Evolutionary conservation across 2,797 vertebrate genomes (phyloP), one percentile per base, ranked within the genome.

Genomic region (Mus spretus): DNA sequence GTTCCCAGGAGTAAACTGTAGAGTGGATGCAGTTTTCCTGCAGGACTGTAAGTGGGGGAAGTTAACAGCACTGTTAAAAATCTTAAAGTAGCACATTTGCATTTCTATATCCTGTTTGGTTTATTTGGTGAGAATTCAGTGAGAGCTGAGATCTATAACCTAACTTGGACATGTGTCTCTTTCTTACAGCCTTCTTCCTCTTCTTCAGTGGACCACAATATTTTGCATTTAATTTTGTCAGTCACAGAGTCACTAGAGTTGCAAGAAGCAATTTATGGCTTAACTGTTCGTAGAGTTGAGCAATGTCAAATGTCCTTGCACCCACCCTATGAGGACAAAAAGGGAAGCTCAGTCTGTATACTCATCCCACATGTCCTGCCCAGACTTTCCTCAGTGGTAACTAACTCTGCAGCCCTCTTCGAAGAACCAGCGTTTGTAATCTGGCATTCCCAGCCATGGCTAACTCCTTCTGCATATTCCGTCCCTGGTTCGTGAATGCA

Each of bases 11-110:
- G 98, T 99, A 93, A 98, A 97, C 84, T 96, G 77, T 79, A 98
- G 95, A 94, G 97, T 99, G 83, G 99, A 99, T 89, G 99, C 99
- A 78, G 99, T 97, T 95, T 99, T 99, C 97, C 98, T 98, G 91
- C 98, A 99, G 95, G 44, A 98, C 50, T 93, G 99, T 99, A 97
- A 99, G 98, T 97, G 95, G 89, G 79, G 86, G 72, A 70, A 34
- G 50, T 11, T 78, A 88, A 53, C 22, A 80, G 61, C 90, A 72
- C 12, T 77, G 20, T 85, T 72, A 47, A 77, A 77, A 19, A 50
- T 47, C 92, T 67, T 79, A 15, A 90, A 96, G 85, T 31, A 88
- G 6, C 7, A 86, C 12, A 12, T 81, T 89, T 94, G 55, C 50
- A 67, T 78, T 83, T 87, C 28, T 75, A 28, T 89, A 4, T 19